Conservation (phyloP, 1,140 invertebrate genomes). For the Cherax destructor region DNA sequence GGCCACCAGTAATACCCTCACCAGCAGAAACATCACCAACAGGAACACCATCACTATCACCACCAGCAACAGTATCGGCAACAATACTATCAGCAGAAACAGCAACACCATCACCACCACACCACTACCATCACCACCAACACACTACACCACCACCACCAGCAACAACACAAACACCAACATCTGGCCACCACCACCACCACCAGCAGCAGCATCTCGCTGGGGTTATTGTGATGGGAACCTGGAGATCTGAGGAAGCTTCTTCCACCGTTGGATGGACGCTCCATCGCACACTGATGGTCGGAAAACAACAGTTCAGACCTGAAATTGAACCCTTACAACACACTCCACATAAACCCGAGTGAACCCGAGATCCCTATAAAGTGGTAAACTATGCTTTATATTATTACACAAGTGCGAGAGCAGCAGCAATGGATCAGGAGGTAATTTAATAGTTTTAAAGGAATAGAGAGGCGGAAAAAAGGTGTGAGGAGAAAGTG, state of each 20-base stretch:
- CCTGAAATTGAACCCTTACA: constrained; percentile 36
- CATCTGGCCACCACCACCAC: background rate
- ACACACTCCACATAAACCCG: constrained; percentile 26
- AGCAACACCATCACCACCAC: too few species aligned
- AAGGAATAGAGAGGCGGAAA: constrained; percentile 26
- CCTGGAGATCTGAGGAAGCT: constrained; percentile 10
- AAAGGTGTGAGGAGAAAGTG: background rate
- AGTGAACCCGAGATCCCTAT: constrained; percentile 34
- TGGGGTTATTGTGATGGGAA: constrained; percentile 33
- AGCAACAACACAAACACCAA: background rate
- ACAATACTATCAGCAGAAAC: too few species aligned
- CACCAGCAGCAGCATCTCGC: constrained; percentile 4
- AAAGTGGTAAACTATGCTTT: constrained; percentile 51
- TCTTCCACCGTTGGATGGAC: constrained; percentile 28
- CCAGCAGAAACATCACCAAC: too few species aligned
- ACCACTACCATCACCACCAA: background rate
- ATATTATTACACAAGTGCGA: constrained; percentile 42
- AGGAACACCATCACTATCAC: background rate
- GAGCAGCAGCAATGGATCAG: constrained; percentile 51
- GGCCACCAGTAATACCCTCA: background rate
- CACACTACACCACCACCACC: too few species aligned
- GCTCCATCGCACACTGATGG: constrained; percentile 22
- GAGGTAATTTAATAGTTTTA: constrained; percentile 53
- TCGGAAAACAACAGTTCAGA: constrained; percentile 27
- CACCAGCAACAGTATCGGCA: background rate